Base-by-base conservation (phyloP, 2,888 invertebrate species). In the Stenchaetothrips biformis region DNA sequence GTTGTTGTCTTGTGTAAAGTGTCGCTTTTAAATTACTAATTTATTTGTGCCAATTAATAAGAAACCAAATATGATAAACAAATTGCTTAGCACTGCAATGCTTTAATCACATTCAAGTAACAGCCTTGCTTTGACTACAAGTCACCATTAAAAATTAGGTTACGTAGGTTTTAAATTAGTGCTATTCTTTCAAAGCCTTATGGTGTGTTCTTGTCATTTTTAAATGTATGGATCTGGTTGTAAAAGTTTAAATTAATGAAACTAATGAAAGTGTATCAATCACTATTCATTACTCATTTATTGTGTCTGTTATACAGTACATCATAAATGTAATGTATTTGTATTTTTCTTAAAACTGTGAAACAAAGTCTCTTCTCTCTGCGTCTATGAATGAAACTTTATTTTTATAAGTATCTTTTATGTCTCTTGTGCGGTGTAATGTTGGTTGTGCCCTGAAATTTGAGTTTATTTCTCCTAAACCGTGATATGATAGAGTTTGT, bases 1-100 rank as follows among this genome's bases (percentile, higher is more conserved):
- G 59, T 37, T 37, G 2, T 13, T 59, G 18, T 59, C 59, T 37
- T 37, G 37, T 37, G 37, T 37, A 2, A 37, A 59, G 21, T 74
- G 25, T 74, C 67, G 25, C 25, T 1, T 21, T 21, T 11, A 74
- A 11, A 25, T 11, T 21, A 74, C 67, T 74, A 74, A 74, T 74
- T 25, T 74, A 74, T 74, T 74, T 74, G 67, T 74, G 67, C 21
- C 67, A 74, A 25, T 74, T 25, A 25, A 74, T 74, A 11, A 9
- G 25, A 74, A 74, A 74, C 67, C 67, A 74, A 74, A 74, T 74
- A 74, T 74, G 7, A 74, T 74, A 25, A 74, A 74, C 67, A 74
- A 74, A 74, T 25, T 74, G 67, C 67, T 74, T 74, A 74, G 25
- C 67, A 74, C 67, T 21, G 21, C 67, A 21, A 25, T 37, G 67